Evolutionary conservation across 1,140 invertebrate species (phyloP), one percentile per base, ranked within the genome.

Genomic region (Drosophila orena): DNA sequence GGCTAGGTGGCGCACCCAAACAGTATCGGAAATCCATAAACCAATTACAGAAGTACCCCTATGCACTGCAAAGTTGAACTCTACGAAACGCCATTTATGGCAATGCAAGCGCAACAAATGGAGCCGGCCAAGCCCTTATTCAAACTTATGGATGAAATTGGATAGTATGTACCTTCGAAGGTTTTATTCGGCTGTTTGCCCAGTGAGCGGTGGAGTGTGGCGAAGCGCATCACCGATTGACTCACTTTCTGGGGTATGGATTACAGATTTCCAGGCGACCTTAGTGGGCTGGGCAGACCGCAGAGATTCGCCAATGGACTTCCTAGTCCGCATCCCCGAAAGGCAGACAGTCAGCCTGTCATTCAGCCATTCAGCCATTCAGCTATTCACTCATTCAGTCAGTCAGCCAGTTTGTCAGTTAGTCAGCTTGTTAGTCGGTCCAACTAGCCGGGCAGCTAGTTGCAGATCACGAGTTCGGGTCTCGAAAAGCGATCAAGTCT

Each of bases 1-100:
- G 56, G 57, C 12, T 38, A 30, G 47, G 7, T n/a, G 66, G 61
- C 79, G 55, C 81, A 86, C 81, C 81, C 81, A 72, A 44, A 61
- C 54, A 74, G 46, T 54, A 54, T 70, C 47, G 57, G 61, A 85
- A 86, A 76, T 59, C 80, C 46, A 79, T 83, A 84, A 85, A 85
- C 76, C 80, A 84, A 84, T 84, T 84, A 84, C 80, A 84, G 52
- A 83, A 83, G 62, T 83, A 61, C 77, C 53, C 43, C 69, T 43
- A 42, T 64, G 74, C 64, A 80, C 71, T 77, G 80, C 76, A 76
- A 76, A 78, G 24, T 49, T 24, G 5, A 50, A 75, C 72, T 61
- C 53, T 68, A 52, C 52, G 53, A 74, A 52, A 57, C 43, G 35
- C 60, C 57, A 79, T 86, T 81, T 88, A 81, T 60, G 81, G 78